These are phyloP conservation scores for Nomada fabriciana DNA, from an alignment of 2,888 invertebrate species.

Conservation along the genomic window DNA sequence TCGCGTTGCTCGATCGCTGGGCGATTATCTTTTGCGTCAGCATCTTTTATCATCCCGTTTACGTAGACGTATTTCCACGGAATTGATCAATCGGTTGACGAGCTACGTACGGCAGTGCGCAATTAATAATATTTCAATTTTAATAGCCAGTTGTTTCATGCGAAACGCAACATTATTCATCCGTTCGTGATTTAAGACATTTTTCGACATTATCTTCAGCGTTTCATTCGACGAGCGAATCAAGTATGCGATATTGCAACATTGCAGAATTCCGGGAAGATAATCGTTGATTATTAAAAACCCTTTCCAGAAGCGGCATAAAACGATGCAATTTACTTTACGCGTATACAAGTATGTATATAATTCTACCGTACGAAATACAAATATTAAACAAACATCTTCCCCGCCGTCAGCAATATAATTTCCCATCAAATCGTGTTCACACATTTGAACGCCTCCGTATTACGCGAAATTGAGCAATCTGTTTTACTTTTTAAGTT, in stretches of 20 bases:
- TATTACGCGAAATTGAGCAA: too few relatives aligned
- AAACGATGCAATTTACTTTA: background rate
- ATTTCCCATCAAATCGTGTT: too few relatives aligned
- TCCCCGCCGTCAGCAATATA: too few relatives aligned
- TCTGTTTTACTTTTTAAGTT: too few relatives aligned
- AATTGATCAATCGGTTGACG: background rate
- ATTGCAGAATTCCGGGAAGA: background rate
- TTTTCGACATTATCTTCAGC: background rate
- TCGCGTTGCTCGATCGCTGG: background rate
- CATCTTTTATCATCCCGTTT: background rate
- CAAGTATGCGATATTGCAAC: background rate
- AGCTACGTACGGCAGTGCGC: background rate
- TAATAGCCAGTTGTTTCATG: background rate
- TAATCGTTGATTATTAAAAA: background rate
- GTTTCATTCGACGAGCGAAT: background rate
- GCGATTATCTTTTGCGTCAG: conserved; percentile 22
- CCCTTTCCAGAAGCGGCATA: background rate
- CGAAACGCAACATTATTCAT: background rate
- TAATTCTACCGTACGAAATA: too few relatives aligned
- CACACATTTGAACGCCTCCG: too few relatives aligned
- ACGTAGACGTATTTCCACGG: background rate
- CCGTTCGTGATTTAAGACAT: background rate
- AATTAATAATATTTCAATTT: background rate
- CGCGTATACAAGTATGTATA: too few relatives aligned
- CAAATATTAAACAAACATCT: too few relatives aligned